Base-by-base conservation (phyloP, 1,140 invertebrate genomes). In the Euschistus heros region DNA sequence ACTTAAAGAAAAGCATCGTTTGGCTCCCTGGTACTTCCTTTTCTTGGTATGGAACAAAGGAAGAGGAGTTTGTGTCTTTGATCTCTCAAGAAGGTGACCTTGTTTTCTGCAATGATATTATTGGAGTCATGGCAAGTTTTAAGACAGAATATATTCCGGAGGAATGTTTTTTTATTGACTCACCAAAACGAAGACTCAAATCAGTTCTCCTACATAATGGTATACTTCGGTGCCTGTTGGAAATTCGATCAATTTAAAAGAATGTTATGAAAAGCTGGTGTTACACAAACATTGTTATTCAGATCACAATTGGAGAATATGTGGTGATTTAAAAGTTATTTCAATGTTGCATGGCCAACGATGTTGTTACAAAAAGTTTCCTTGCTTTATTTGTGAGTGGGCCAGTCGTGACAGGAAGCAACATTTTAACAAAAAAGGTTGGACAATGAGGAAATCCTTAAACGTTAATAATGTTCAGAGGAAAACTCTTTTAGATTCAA, bases 301-400 rank as follows among this genome's bases (percentile, higher is more conserved):
- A 13, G 8, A 52, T 13, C n/a, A 52, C 8, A 18, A 18, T 17
- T 52, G 47, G 47, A 44, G 13, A 52, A 13, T 52, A 17, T 52
- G 47, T 52, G 47, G 47, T 6, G n/a, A 52, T 18, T 52, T 52
- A 18, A 52, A 52, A 52, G n/a, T 52, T 17, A 52, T 52, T 33
- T 65, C 37, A 14, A 71, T 76, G 66, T 65, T 76, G 24, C 68
- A 74, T 46, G 75, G 76, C 62, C 64, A 75, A 26, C 76, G 78
- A 69, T 64, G 69, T 27, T 75, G 75, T 15, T 79, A 71, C 68
- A 79, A 74, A 52, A 79, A 79, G 65, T 75, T 71, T 67, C 67
- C 69, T 78, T n/a, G 75, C 68, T 75, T 72, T 65, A 63, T 79
- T 18, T 78, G 76, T 65, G 67, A 75, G 55, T 79, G 76, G 75